These are phyloP conservation scores for Eurystomus glaucurus DNA, from an alignment of 2,797 vertebrate species.

Conservation along the genomic window DNA sequence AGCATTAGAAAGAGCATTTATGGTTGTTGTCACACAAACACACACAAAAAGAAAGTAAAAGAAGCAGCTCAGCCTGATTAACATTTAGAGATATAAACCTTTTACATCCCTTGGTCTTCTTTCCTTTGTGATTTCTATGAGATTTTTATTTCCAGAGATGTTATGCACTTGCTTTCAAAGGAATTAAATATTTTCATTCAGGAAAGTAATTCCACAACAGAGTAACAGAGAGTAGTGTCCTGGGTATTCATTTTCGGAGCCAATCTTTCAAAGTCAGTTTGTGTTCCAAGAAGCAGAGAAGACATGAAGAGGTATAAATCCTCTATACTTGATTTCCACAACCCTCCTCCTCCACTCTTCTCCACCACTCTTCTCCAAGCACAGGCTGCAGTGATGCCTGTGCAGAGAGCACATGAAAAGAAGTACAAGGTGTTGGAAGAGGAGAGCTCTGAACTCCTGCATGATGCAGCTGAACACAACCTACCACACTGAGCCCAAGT, in stretches of 20 bases:
- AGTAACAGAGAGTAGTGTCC: constrained; percentile 81
- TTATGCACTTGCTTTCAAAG: constrained; percentile 84
- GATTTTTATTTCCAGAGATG: constrained; percentile 85
- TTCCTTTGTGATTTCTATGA: constrained; percentile 82
- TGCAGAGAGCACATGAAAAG: constrained; percentile 56
- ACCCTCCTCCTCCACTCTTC: constrained; percentile 16
- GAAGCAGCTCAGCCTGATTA: constrained; percentile 69
- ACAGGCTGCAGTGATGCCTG: constrained; percentile 24
- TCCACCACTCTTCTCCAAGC: background rate
- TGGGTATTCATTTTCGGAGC: constrained; percentile 81
- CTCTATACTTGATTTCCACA: constrained; percentile 43
- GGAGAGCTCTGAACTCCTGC: constrained; percentile 51
- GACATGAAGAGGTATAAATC: constrained; percentile 68
- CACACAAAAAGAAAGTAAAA: constrained; percentile 46
- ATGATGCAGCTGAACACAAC: constrained; percentile 24
- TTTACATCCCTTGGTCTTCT: constrained; percentile 79
- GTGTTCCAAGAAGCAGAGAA: constrained; percentile 59
- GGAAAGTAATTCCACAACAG: constrained; percentile 85
- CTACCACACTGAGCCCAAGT: constrained; percentile 37
- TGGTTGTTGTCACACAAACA: constrained; percentile 70
- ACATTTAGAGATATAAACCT: constrained; percentile 79
- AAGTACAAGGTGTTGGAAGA: background rate
- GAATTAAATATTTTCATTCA: constrained; percentile 86
- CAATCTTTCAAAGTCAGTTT: constrained; percentile 83
- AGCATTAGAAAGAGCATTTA: constrained; percentile 75